Conservation (phyloP, 2,797 vertebrate species). For the Cyprinodon diabolis region DNA sequence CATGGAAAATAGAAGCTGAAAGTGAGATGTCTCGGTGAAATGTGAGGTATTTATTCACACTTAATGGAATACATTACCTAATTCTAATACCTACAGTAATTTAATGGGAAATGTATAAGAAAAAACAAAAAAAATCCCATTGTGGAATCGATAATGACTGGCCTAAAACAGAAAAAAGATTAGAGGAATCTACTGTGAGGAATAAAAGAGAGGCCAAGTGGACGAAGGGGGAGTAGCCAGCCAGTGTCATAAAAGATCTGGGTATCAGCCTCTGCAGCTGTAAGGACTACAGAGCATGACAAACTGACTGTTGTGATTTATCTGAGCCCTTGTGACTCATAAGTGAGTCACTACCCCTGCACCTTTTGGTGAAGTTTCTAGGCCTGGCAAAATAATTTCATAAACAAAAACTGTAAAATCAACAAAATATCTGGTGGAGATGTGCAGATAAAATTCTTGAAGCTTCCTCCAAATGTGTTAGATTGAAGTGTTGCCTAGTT, state of each 20-base stretch:
- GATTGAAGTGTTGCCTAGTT: conserved; percentile 1
- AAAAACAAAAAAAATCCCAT: neutral
- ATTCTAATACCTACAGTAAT: too few relatives aligned
- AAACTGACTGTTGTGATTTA: conserved; percentile 56
- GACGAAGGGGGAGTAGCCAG: neutral
- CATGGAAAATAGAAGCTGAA: conserved; percentile 15
- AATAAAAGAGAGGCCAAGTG: conserved; percentile 14
- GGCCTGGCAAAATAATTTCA: neutral
- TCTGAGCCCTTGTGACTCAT: conserved; percentile 47
- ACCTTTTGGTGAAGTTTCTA: neutral
- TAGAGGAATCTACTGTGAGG: conserved; percentile 18
- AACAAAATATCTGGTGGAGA: neutral
- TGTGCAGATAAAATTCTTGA: neutral
- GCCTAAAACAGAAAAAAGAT: conserved; percentile 5
- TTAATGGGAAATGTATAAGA: neutral
- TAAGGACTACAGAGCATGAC: conserved; percentile 43
- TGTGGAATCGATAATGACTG: conserved; percentile 1
- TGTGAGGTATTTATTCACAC: neutral
- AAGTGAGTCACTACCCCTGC: conserved; percentile 42
- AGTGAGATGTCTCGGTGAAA: neutral
- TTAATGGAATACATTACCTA: neutral
- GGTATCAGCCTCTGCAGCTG: conserved; percentile 30
- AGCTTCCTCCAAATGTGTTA: neutral
- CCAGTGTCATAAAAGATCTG: conserved; percentile 54
- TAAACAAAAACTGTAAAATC: neutral